A percentile compares a stretch with the other conserved stretches of the same genome.
These are phyloP conservation scores for Lasioglossum morio DNA, from an alignment of 2,888 invertebrate species.

Conservation along the genomic window DNA sequence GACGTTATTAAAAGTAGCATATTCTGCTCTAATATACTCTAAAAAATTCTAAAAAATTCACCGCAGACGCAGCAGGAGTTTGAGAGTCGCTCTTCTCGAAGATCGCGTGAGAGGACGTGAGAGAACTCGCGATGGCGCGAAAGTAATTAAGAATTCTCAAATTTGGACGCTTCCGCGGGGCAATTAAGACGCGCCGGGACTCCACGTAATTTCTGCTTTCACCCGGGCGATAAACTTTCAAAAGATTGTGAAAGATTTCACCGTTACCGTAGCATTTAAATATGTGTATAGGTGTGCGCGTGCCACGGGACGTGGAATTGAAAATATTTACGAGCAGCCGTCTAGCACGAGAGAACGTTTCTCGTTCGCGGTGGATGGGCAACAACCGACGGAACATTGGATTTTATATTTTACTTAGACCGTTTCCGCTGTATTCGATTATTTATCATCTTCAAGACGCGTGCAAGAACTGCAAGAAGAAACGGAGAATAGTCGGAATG, in stretches of 20 bases:
- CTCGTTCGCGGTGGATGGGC: constrained; percentile 1
- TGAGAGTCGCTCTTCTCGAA: neutral
- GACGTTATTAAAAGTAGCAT: neutral
- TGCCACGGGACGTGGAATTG: constrained; percentile 3
- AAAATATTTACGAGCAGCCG: constrained; percentile 24
- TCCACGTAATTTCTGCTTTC: constrained; percentile 59
- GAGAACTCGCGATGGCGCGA: neutral
- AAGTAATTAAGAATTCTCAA: constrained; percentile 24
- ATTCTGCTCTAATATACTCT: neutral
- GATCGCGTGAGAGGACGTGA: neutral
- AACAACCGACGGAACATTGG: neutral
- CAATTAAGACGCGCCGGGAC: constrained; percentile 41
- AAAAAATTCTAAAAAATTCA: neutral
- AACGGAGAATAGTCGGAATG: neutral
- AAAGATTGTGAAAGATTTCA: constrained; percentile 51
- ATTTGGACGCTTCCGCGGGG: constrained; percentile 31
- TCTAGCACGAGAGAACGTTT: neutral
- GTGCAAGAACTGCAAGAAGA: neutral
- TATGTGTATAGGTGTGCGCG: neutral
- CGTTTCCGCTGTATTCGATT: neutral
- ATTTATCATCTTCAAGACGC: neutral
- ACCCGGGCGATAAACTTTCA: constrained; percentile 41
- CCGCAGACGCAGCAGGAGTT: neutral
- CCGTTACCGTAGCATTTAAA: constrained; percentile 36
- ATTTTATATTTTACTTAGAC: neutral